Conservation (phyloP, 2,113 vertebrate genomes). For the Oncorhynchus keta region DNA sequence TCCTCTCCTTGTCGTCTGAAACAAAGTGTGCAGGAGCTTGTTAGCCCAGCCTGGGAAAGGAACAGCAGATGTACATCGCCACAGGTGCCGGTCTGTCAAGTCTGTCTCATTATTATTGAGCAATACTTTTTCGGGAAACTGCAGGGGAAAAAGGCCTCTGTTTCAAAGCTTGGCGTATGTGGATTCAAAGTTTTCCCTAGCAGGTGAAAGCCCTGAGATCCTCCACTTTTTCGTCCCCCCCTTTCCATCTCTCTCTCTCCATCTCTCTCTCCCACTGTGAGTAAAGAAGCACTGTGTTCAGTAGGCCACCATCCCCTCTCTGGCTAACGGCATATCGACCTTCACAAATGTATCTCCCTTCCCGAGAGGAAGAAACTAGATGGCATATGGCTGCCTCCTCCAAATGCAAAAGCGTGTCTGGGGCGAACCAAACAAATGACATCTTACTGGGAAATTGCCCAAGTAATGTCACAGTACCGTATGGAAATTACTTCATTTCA, state of each 20-base stretch:
- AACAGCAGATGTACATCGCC: conserved; percentile 43
- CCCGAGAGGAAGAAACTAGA: conserved; percentile 36
- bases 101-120: conserved; percentile 26
- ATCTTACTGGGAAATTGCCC: conserved; percentile 10
- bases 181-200: conserved; percentile 26
- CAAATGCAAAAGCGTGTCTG: neutral
- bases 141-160: conserved; percentile 9
- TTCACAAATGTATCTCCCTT: conserved; percentile 56
- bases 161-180: neutral
- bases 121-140: neutral
- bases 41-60: conserved; percentile 35
- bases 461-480: neutral
- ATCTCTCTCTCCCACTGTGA: conserved; percentile 19
- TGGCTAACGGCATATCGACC: conserved; percentile 46
- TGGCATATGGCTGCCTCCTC: conserved; percentile 40
- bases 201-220: conserved; percentile 29
- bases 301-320: conserved; percentile 39
- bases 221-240: conserved; percentile 2
- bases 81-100: conserved; percentile 49
- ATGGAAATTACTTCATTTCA: neutral
- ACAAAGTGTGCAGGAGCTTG: conserved; percentile 47
- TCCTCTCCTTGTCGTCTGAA: conserved; percentile 29
- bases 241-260: neutral
- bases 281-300: conserved; percentile 44
- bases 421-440: conserved; percentile 34